Evolutionary conservation across 1,140 invertebrate genomes (phyloP), one percentile per base, ranked within the genome.

Genomic region (Drosophila sp.): DNA sequence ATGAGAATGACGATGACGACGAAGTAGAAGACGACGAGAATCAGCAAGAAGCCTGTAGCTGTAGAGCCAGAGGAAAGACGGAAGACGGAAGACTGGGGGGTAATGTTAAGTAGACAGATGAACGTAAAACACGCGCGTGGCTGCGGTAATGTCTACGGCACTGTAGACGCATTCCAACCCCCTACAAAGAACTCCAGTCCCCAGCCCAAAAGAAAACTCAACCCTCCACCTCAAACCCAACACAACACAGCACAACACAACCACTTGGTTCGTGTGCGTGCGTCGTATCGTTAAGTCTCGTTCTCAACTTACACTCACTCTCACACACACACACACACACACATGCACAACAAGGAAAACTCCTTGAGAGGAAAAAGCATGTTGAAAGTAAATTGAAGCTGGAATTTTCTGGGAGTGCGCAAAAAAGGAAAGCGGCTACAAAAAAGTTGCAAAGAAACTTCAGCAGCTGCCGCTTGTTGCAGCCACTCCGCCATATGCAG

Each of bases 41-140:
- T 2, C 7, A n/a, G 18, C n/a, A 27, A 50, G 46, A 34, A 29
- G 7, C 29, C 29, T 9, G 27, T 6, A 36, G 29, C n/a, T n/a
- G 38, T 8, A 25, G 38, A 16, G 14, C n/a, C 11, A 18, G 36
- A 5, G 7, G 45, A 9, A 36, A 59, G 32, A 6, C 27, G 43
- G 46, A 43, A 36, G 29, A n/a, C n/a, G n/a, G n/a, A n/a, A n/a
- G 9, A 13, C 11, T 7, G 27, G 46, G 18, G 36, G 29, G 54
- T 53, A 78, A 82, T 79, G 82, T 79, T 87, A 87, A 87, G 82
- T 87, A 87, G 82, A 87, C 82, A 87, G 82, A 87, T 87, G 82
- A 87, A 87, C 83, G 83, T 89, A 89, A 87, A 87, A 87, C 82
- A 87, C 83, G 82, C 82, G 84, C 82, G 78, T 79, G 82, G 82